Conservation (phyloP, 2,797 vertebrate species). For the Tarsius wallacei region DNA sequence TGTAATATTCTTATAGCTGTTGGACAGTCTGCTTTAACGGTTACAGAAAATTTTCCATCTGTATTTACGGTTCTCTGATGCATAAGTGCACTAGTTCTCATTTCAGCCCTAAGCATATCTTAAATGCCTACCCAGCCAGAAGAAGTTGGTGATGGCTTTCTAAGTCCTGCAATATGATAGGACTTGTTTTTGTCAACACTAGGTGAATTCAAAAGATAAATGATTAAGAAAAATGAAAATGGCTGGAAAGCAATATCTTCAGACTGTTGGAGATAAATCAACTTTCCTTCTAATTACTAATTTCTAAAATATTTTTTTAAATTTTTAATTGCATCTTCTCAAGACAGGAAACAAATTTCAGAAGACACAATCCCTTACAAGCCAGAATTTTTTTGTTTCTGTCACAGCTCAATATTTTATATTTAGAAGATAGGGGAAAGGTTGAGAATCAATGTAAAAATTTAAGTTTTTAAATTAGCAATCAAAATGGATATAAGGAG, state of each 20-base stretch:
- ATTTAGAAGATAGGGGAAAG: slow-evolving; percentile 49
- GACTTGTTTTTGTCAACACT: neutral
- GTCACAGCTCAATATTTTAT: neutral
- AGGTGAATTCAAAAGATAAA: slow-evolving; percentile 38
- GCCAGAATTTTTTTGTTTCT: neutral
- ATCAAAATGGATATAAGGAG: slow-evolving; percentile 36
- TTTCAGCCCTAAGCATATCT: neutral
- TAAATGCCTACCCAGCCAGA: neutral
- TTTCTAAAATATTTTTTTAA: slow-evolving; percentile 21
- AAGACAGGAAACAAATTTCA: neutral
- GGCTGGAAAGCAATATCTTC: neutral
- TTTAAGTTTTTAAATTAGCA: slow-evolving; percentile 30
- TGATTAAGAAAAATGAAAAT: neutral
- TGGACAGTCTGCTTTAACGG: neutral
- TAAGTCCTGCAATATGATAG: slow-evolving; percentile 1
- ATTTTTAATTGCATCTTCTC: neutral
- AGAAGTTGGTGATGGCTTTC: neutral
- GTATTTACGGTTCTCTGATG: neutral
- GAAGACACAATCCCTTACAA: neutral
- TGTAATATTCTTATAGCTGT: neutral
- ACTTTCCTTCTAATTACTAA: neutral
- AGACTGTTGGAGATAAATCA: neutral
- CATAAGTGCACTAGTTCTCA: neutral
- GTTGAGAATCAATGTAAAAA: neutral
- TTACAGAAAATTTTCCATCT: slow-evolving; percentile 12